Evolutionary conservation across 2,113 vertebrate species (phyloP).

Genomic region (Takifugu bimaculatus): DNA sequence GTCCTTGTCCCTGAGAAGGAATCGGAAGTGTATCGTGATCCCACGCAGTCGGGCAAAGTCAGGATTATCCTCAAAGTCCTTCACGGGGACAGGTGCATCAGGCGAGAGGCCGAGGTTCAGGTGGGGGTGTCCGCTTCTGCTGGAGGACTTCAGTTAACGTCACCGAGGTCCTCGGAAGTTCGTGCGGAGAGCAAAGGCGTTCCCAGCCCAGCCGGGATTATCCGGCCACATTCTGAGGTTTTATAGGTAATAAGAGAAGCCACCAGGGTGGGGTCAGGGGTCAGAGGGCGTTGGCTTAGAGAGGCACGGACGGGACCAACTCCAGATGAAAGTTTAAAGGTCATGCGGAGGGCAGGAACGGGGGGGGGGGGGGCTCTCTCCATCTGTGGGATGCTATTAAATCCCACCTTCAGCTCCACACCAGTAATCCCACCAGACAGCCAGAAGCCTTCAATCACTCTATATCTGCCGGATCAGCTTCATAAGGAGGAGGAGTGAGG

Average conservation of each 20-base stretch:
- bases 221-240: slow-evolving; percentile 22
- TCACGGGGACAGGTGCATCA: too few species aligned
- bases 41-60: too few species aligned
- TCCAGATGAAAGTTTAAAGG: slow-evolving; percentile 46
- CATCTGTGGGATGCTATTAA: slow-evolving; percentile 56
- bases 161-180: slow-evolving; percentile 9
- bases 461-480: slow-evolving; percentile 45
- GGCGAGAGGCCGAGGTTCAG: too few species aligned
- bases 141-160: not conserved
- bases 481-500: slow-evolving; percentile 21
- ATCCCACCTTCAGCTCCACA: slow-evolving; percentile 61
- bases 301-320: slow-evolving; percentile 2
- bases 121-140: too few species aligned
- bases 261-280: not conserved
- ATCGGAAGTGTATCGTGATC: too few species aligned
- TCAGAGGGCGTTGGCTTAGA: slow-evolving; percentile 11
- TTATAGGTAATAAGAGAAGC: slow-evolving; percentile 29
- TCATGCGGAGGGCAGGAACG: slow-evolving; percentile 21
- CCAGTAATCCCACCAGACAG: slow-evolving; percentile 56
- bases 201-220: slow-evolving; percentile 9
- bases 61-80: too few species aligned
- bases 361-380: slow-evolving; percentile 35
- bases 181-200: slow-evolving; percentile 7
- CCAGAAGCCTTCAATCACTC: slow-evolving; percentile 60
- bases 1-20: too few species aligned